Evolutionary conservation across 2,797 vertebrate genomes (phyloP), one percentile per base, ranked within the genome.

Genomic region (Denticeps clupeoides): DNA sequence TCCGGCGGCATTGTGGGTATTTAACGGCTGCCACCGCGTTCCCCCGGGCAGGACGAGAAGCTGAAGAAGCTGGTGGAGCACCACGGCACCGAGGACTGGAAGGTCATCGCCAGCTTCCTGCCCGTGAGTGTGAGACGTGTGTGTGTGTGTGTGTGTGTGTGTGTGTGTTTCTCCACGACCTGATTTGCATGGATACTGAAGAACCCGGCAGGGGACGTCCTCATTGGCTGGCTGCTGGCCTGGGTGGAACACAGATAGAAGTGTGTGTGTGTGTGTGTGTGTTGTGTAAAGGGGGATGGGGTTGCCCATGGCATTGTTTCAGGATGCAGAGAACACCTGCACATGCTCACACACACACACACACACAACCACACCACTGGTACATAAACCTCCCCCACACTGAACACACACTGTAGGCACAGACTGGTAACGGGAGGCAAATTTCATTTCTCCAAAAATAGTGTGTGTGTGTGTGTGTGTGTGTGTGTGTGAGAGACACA

Each of bases 51-150:
- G 95, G 95, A 99, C 77, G 95, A 99, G 70, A 97, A 96, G 67
- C 54, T 99, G 56, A 98, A 99, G 79, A 93, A 94, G 72, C 79
- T 96, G 41, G 94, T 95, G 55, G 94, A 97, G 64, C 84, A 91
- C 67, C 89, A 99, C 68, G 91, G 93, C 62, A 94, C 90, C 56
- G 94, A 96, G 67, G 93, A 99, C 75, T 99, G 95, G 95, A 99
- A 98, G 86, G 69, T 93, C 63, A 92, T 99, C 66, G 91, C 94
- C 63, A 96, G 81, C 73, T 90, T 93, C 68, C 83, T 99, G 64
- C 87, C 89, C 59, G 95, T 99, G 82, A 82, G 9, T 51, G 31
- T 53, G 25, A 50, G 40, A 55, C 43, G 24, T 47, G 19, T 47
- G 13, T 47, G 22, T 47, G 32, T 45, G 32, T 45, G 32, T 38